Percentiles rank a stretch among this genome's conserved stretches.
These are phyloP conservation scores for Mastacembelus armatus DNA, from an alignment of 2,797 vertebrate genomes.

Conservation along the genomic window DNA sequence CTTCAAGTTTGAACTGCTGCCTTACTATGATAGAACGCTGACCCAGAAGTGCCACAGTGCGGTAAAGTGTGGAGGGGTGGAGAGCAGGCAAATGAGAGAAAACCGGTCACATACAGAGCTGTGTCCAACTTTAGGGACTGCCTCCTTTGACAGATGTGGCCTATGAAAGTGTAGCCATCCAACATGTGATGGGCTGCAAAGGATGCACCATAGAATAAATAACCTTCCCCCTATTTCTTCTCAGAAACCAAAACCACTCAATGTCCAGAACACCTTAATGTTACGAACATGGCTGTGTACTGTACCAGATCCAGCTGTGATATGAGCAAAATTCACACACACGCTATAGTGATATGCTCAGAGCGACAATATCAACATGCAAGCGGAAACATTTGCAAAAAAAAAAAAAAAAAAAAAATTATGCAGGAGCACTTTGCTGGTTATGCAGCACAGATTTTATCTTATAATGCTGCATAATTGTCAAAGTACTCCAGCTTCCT, in stretches of 20 bases:
- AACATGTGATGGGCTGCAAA: neutral
- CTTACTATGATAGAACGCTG: slow-evolving; percentile 31
- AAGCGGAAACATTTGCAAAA: no score
- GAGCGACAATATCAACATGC: no score
- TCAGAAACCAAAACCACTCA: neutral
- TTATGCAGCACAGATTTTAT: no score
- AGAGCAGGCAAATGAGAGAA: slow-evolving; percentile 40
- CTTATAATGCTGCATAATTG: no score
- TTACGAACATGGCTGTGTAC: no score
- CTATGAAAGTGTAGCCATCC: neutral
- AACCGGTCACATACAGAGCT: slow-evolving; percentile 7
- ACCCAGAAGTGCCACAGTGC: slow-evolving; percentile 53
- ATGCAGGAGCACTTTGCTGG: no score
- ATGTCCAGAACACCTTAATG: no score
- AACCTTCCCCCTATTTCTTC: neutral
- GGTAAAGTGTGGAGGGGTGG: slow-evolving; percentile 29
- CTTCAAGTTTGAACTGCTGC: slow-evolving; percentile 39
- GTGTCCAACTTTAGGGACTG: slow-evolving; percentile 1
- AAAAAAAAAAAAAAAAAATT: no score
- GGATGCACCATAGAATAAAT: neutral
- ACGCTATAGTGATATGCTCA: no score
- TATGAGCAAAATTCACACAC: no score
- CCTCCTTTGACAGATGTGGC: slow-evolving; percentile 30
- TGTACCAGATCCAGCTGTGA: no score
- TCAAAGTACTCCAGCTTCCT: no score